Base-by-base conservation (phyloP, 2,888 invertebrate species). In the Ochropacha duplaris region DNA sequence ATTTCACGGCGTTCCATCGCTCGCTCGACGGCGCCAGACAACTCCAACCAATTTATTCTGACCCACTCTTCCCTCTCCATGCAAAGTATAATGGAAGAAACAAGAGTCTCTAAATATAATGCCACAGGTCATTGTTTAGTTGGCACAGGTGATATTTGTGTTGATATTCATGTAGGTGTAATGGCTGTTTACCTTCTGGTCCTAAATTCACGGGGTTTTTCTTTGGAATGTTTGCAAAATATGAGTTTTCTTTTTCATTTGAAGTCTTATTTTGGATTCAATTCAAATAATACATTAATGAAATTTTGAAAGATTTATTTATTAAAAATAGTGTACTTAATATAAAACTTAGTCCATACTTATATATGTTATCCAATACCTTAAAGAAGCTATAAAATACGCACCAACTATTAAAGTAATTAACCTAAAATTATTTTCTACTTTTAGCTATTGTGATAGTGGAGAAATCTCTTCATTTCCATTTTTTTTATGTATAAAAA, bases 401-500 rank as follows among this genome's bases (percentile, higher is more conserved):
- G 11, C 11, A 36, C n/a, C 36, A 14, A n/a, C n/a, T n/a, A n/a
- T n/a, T n/a, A n/a, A n/a, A n/a, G n/a, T 8, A 2, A 39, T 22
- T 12, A 22, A 50, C 22, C 24, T 50, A 16, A 54, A 54, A 50
- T 6, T 36, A 14, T 54, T 55, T 58, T 19, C 12, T 22, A 58
- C 58, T 55, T 57, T 16, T 16, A 55, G 56, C 58, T 64, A n/a
- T n/a, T n/a, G n/a, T n/a, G 49, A 56, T 63, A 83, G 81, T 83
- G 82, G 82, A 80, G 69, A 60, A 54, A 60, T 79, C 82, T 78
- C 82, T 79, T 71, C 69, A 31, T 62, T 57, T 39, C n/a, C n/a
- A 34, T 19, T 36, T 36, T 34, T 49, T 11, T n/a, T 36, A 6
- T n/a, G n/a, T 2, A 5, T 26, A 26, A 5, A 5, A 4, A n/a